These are phyloP conservation scores for Okapia johnstoni DNA, from an alignment of 2,113 vertebrate genomes.

Conservation along the genomic window DNA sequence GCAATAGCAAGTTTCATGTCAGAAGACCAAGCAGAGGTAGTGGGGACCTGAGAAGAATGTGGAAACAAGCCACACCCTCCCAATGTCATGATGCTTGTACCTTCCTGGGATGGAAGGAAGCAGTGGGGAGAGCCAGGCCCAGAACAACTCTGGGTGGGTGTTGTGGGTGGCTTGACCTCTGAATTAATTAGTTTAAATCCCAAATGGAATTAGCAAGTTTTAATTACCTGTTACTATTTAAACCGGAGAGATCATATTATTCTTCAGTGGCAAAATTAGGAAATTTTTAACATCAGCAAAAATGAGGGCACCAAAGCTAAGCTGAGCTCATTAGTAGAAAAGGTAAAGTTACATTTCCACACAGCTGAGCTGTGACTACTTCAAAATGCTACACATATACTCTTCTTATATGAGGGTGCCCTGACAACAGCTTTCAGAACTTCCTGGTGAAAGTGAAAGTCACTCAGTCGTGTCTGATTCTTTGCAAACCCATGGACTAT, in stretches of 20 bases:
- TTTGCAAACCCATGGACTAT: background rate
- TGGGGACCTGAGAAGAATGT: background rate
- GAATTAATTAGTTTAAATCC: slow-evolving; percentile 29
- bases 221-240: slow-evolving; percentile 4
- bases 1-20: background rate
- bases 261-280: background rate
- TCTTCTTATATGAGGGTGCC: background rate
- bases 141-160: no score
- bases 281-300: background rate
- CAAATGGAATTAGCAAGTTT: slow-evolving; percentile 11
- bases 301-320: background rate
- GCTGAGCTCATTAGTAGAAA: background rate
- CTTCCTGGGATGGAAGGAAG: background rate
- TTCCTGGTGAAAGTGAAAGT: background rate
- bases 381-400: background rate
- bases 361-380: background rate
- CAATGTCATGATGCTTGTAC: background rate
- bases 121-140: background rate
- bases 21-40: background rate
- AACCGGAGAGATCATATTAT: background rate
- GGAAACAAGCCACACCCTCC: background rate
- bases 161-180: background rate
- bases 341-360: background rate
- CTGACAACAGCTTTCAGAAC: background rate
- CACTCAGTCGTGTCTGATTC: background rate